A percentile compares a stretch with the other conserved stretches of the same genome.
Evolutionary conservation across 2,888 invertebrate genomes (phyloP).

Genomic region (Onchidella celtica): DNA sequence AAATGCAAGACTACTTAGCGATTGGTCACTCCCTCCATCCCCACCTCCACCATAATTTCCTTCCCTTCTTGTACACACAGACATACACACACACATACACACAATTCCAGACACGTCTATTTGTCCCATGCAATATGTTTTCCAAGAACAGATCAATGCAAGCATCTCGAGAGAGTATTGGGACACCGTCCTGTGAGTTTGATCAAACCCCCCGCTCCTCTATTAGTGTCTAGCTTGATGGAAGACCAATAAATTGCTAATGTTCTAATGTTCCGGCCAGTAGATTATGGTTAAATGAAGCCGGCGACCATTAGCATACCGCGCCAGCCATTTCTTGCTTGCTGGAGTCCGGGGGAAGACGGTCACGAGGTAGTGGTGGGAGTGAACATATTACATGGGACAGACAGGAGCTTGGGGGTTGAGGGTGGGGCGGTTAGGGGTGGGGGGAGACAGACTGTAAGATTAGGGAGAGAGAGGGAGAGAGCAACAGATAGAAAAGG

Average conservation of each 20-base stretch:
- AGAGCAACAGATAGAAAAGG: slow-evolving; percentile 1
- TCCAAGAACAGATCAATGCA: not conserved
- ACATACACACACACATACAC: no score
- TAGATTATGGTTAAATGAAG: not conserved
- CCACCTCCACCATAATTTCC: no score
- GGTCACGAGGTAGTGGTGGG: not conserved
- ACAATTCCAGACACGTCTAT: no score
- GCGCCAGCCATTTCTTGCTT: not conserved
- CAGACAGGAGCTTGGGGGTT: not conserved
- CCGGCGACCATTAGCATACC: not conserved
- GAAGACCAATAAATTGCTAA: slow-evolving; percentile 12
- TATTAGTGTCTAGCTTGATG: slow-evolving; percentile 20
- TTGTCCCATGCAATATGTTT: not conserved
- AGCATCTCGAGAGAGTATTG: not conserved
- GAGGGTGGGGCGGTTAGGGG: not conserved
- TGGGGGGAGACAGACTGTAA: not conserved
- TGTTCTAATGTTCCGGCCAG: not conserved
- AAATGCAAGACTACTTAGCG: no score
- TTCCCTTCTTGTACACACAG: no score
- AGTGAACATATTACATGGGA: not conserved
- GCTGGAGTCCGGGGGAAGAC: not conserved
- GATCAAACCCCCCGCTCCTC: not conserved
- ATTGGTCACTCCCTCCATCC: no score
- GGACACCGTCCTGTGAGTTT: not conserved
- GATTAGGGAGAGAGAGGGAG: not conserved